phyloP scores from a whole-genome alignment of 2,113 vertebrate genomes.

The Todiramphus saurophagus region DNA sequence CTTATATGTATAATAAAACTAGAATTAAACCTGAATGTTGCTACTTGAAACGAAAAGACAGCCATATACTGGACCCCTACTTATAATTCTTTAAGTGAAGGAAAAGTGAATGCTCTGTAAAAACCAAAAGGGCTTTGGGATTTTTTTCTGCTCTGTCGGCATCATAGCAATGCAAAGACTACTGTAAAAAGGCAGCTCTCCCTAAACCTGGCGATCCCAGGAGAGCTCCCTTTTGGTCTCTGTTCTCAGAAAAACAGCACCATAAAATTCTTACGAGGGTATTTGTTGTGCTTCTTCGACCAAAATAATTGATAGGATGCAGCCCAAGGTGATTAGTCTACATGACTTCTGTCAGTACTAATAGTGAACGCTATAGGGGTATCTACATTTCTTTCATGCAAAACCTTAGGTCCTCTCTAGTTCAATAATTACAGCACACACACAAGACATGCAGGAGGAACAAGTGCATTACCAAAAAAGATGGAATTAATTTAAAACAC shows the following conservation, averaged over 20 bases:
- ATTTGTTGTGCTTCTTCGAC: neutral
- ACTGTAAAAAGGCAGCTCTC: neutral
- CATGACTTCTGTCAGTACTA: neutral
- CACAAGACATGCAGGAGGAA: neutral
- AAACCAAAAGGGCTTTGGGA: neutral
- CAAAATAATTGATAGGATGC: neutral
- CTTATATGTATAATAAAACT: neutral
- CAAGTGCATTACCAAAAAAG: neutral
- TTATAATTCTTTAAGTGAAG: neutral
- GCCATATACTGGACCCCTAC: neutral
- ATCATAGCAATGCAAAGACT: neutral
- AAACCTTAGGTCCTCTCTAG: neutral
- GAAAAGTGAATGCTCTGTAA: neutral
- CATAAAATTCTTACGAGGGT: neutral
- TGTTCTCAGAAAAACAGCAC: neutral
- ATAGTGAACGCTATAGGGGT: rapidly evolving
- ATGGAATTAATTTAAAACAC: neutral
- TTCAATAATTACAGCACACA: neutral
- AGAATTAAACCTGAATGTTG: neutral
- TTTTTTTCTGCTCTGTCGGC: neutral
- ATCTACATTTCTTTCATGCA: neutral
- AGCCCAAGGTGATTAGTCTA: neutral
- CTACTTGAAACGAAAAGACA: neutral
- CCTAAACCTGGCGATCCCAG: neutral
- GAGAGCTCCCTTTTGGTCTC: neutral